These are phyloP conservation scores for Conger conger DNA, from an alignment of 2,113 vertebrate genomes.

Conservation along the genomic window DNA sequence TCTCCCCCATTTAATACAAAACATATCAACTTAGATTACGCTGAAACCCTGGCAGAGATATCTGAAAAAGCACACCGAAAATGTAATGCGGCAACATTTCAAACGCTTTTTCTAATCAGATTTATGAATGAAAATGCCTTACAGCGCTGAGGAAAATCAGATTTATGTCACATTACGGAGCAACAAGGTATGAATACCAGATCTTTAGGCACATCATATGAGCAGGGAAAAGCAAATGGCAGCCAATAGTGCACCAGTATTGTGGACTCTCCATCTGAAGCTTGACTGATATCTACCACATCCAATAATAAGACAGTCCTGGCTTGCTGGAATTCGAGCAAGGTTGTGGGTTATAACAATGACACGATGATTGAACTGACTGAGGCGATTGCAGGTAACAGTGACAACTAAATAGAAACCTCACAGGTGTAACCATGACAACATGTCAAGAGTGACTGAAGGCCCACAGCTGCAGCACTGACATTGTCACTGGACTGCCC, in stretches of 20 bases:
- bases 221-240: neutral
- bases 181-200: neutral
- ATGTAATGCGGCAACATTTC: neutral
- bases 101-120: neutral
- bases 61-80: neutral
- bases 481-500: neutral
- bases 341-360: neutral
- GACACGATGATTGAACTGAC: neutral
- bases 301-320: neutral
- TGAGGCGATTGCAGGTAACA: neutral
- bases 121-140: neutral
- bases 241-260: too few species aligned
- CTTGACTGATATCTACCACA: neutral
- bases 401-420: neutral
- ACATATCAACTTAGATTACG: slow-evolving; percentile 6
- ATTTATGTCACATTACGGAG: neutral
- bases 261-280: neutral
- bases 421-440: neutral
- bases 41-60: neutral
- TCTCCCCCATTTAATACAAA: neutral
- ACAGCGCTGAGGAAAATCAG: neutral
- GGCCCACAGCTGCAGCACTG: neutral
- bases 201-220: neutral
- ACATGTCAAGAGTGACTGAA: neutral
- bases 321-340: neutral